These are phyloP conservation scores for Xanthostigma xanthostigma DNA, from an alignment of 2,888 invertebrate species.

Conservation along the genomic window DNA sequence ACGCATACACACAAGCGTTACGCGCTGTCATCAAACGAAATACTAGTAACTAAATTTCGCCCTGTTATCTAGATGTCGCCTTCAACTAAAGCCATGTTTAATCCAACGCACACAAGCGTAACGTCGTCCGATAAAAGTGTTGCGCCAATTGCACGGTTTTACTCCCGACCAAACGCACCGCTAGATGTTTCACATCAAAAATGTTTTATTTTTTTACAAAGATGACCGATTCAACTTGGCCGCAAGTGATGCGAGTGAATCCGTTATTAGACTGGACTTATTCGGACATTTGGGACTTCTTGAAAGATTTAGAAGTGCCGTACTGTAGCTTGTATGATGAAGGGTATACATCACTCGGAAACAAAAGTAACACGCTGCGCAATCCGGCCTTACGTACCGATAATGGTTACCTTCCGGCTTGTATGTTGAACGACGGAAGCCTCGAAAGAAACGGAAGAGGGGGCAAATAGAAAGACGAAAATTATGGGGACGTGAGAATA, in stretches of 20 bases:
- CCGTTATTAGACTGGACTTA: conserved; percentile 90
- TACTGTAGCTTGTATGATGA: conserved; percentile 84
- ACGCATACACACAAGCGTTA: too few relatives aligned
- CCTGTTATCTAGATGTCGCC: too few relatives aligned
- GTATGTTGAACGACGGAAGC: conserved; percentile 43
- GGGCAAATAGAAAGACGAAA: neutral
- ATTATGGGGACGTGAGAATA: too few relatives aligned
- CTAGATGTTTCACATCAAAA: too few relatives aligned
- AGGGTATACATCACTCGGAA: conserved; percentile 87
- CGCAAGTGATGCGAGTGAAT: conserved; percentile 71
- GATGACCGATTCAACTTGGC: conserved; percentile 84
- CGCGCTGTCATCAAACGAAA: too few relatives aligned
- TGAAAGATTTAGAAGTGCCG: conserved; percentile 61
- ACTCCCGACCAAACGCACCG: too few relatives aligned
- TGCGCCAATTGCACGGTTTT: too few relatives aligned
- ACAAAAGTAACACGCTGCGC: conserved; percentile 59
- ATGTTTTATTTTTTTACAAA: conserved; percentile 21
- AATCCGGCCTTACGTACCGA: conserved; percentile 58
- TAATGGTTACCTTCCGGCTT: conserved; percentile 54
- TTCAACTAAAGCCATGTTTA: too few relatives aligned
- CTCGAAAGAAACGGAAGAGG: conserved; percentile 46
- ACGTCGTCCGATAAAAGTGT: too few relatives aligned
- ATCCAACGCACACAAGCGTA: too few relatives aligned
- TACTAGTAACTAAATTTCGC: too few relatives aligned
- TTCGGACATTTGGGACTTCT: conserved; percentile 80